Conservation (phyloP, 2,888 invertebrate genomes). For the Drosophila peninsularis region DNA sequence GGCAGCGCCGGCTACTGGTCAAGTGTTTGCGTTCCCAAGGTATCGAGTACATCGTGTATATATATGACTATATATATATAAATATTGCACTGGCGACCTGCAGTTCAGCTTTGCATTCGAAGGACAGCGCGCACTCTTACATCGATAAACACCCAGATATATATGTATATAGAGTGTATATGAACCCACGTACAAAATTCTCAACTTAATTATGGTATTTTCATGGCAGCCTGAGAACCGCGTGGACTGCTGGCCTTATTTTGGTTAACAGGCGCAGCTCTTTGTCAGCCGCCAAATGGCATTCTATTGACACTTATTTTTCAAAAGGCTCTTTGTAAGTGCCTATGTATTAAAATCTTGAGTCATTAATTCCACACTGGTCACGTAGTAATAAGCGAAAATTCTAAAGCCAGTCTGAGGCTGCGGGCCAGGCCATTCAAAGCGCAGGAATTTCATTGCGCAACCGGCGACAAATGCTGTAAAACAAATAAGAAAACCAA, state of each 20-base stretch:
- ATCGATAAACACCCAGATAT: slow-evolving; percentile 17
- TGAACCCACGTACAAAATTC: background rate
- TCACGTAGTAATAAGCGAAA: slow-evolving; percentile 64
- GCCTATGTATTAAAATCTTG: slow-evolving; percentile 33
- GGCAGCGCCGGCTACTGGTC: slow-evolving; percentile 41
- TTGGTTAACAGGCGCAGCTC: slow-evolving; percentile 11
- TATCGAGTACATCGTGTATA: background rate
- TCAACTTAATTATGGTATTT: background rate
- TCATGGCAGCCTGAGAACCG: slow-evolving; percentile 13
- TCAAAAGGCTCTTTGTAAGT: slow-evolving; percentile 39
- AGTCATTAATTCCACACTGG: slow-evolving; percentile 54
- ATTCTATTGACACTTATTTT: slow-evolving; percentile 17
- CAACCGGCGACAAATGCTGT: slow-evolving; percentile 38
- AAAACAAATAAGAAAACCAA: slow-evolving; percentile 3
- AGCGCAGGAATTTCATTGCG: slow-evolving; percentile 56
- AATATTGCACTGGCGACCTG: slow-evolving; percentile 31
- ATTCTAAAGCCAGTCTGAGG: slow-evolving; percentile 60
- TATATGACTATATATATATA: background rate
- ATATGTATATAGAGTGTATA: background rate
- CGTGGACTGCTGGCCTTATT: slow-evolving; percentile 29
- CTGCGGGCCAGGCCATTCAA: slow-evolving; percentile 25
- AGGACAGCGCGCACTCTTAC: slow-evolving; percentile 37
- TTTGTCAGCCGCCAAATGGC: slow-evolving; percentile 42
- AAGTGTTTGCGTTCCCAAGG: slow-evolving; percentile 69
- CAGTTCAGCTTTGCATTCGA: slow-evolving; percentile 38